These are phyloP conservation scores for Phania funesta DNA, from an alignment of 2,888 invertebrate species.

Conservation along the genomic window DNA sequence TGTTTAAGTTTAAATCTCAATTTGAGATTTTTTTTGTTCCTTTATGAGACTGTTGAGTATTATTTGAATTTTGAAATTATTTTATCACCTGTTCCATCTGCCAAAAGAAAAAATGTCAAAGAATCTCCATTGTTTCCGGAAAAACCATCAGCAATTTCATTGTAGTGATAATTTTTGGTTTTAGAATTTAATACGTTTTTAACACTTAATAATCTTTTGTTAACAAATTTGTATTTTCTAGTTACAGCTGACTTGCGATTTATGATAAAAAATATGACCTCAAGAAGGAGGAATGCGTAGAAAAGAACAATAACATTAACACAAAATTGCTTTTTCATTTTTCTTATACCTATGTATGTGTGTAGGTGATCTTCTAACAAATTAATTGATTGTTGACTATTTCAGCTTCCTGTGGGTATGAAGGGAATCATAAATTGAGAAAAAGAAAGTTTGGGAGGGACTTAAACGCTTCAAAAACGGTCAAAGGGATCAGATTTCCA, in stretches of 20 bases:
- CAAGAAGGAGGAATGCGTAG: too few species aligned
- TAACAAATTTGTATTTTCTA: conserved; percentile 3
- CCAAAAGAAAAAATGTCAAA: conserved; percentile 25
- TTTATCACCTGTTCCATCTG: conserved; percentile 26
- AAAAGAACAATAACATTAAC: too few species aligned
- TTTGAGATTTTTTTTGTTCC: conserved; percentile 4
- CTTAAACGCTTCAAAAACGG: too few species aligned
- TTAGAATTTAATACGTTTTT: conserved; percentile 12
- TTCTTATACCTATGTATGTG: too few species aligned
- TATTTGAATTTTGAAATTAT: conserved; percentile 17
- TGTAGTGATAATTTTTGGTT: neutral
- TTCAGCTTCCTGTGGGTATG: too few species aligned
- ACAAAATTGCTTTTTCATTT: too few species aligned
- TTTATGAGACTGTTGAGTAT: neutral
- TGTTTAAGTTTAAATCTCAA: conserved; percentile 10
- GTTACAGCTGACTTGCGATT: neutral
- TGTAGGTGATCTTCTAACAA: too few species aligned
- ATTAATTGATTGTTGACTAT: too few species aligned
- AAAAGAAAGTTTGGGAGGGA: too few species aligned
- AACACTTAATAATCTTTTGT: conserved; percentile 35
- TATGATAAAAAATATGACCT: neutral
- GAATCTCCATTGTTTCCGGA: conserved; percentile 14
- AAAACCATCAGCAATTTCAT: conserved; percentile 18
- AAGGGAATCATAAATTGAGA: too few species aligned
- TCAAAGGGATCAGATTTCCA: too few species aligned